phyloP scores from a whole-genome alignment of 1,140 invertebrate genomes.

The Drosophila albomicans region DNA sequence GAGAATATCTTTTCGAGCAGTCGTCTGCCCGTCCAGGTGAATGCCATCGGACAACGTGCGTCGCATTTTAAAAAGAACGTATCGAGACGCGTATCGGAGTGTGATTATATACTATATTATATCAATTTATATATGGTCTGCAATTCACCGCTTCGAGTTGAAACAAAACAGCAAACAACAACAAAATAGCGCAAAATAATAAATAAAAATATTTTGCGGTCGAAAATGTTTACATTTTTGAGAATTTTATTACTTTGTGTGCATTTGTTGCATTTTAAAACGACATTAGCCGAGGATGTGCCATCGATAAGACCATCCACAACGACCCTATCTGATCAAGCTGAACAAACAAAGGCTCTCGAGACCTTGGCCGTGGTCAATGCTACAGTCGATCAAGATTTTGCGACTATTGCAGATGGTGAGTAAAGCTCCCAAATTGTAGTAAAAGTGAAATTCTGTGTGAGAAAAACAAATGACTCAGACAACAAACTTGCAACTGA shows the following conservation, averaged over 20 bases:
- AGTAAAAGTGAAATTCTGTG: slow-evolving; percentile 40
- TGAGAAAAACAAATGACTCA: slow-evolving; percentile 51
- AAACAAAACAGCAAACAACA: slow-evolving; percentile 59
- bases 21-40: slow-evolving; percentile 64
- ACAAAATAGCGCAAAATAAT: slow-evolving; percentile 65
- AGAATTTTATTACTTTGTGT: slow-evolving; percentile 79
- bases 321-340: slow-evolving; percentile 27
- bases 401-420: slow-evolving; percentile 25
- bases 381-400: slow-evolving; percentile 39
- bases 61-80: slow-evolving; percentile 58
- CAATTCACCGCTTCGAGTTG: slow-evolving; percentile 41
- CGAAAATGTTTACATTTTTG: slow-evolving; percentile 75
- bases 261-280: slow-evolving; percentile 82
- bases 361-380: slow-evolving; percentile 37
- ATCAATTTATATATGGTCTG: slow-evolving; percentile 75
- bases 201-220: slow-evolving; percentile 42
- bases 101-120: slow-evolving; percentile 53
- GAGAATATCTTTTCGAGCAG: slow-evolving; percentile 42
- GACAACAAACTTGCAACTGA: slow-evolving; percentile 34
- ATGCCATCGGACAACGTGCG: slow-evolving; percentile 78
- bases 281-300: slow-evolving; percentile 58
- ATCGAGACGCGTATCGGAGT: slow-evolving; percentile 55
- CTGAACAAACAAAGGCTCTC: slow-evolving; percentile 31
- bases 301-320: slow-evolving; percentile 41
- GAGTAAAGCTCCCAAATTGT: slow-evolving; percentile 5